Evolutionary conservation across 2,888 invertebrate genomes (phyloP).

Genomic region (Lomographa bimaculata): DNA sequence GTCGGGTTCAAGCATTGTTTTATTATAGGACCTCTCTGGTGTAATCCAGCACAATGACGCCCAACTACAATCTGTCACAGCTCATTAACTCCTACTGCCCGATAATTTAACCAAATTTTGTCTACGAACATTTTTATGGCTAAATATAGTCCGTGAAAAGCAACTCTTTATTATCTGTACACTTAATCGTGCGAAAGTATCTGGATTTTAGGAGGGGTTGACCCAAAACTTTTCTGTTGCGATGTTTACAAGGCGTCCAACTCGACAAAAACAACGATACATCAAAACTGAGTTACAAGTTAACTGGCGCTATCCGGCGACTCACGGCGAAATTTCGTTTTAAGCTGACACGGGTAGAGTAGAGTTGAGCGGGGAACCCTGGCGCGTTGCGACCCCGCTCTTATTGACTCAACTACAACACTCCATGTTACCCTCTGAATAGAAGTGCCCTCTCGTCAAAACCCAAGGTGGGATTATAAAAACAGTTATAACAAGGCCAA

Average conservation of each 20-base stretch:
- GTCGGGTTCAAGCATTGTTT: conserved; percentile 61
- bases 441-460: conserved; percentile 43
- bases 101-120: conserved; percentile 31
- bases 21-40: conserved; percentile 56
- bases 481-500: conserved; percentile 34
- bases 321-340: conserved; percentile 63
- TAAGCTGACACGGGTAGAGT: conserved; percentile 61
- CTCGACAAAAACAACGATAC: conserved; percentile 76
- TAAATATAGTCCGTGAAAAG: conserved; percentile 4
- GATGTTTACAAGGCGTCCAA: conserved; percentile 69
- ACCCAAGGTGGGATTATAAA: conserved; percentile 35
- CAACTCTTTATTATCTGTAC: conserved; percentile 19
- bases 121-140: background rate
- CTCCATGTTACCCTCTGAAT: conserved; percentile 51
- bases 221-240: conserved; percentile 66
- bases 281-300: conserved; percentile 79
- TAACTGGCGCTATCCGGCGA: conserved; percentile 63
- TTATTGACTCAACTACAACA: conserved; percentile 57
- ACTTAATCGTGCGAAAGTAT: conserved; percentile 49
- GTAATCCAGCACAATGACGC: conserved; percentile 56
- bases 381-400: conserved; percentile 34
- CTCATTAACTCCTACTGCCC: conserved; percentile 53
- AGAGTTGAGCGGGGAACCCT: too few relatives aligned
- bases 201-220: conserved; percentile 44
- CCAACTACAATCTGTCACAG: conserved; percentile 56